Conservation (phyloP, 30 jellyfish, hydroid and myxozoan species). For the Hydractinia echinata region DNA sequence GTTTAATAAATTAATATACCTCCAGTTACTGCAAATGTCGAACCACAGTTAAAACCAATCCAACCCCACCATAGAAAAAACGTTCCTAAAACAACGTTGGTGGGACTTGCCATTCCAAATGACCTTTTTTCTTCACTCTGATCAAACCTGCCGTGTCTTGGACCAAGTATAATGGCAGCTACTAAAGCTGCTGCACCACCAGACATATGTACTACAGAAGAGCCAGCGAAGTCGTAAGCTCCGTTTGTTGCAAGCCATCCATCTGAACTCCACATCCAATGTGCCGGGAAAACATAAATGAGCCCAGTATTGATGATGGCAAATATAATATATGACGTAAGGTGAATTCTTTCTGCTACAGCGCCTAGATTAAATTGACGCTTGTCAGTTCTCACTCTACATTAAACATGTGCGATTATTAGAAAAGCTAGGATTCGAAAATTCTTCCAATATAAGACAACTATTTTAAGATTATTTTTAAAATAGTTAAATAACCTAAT, state of each 20-base stretch:
- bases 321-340: constrained; percentile 31
- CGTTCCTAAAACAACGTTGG: constrained; percentile 39
- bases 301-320: constrained; percentile 25
- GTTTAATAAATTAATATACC: constrained; percentile 12
- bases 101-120: constrained; percentile 29
- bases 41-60: constrained; percentile 41
- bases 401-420: too few species aligned
- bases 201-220: constrained; percentile 48
- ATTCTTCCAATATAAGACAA: too few species aligned
- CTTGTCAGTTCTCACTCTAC: not conserved
- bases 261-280: constrained; percentile 52
- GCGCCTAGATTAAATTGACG: constrained; percentile 24
- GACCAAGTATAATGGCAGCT: constrained; percentile 47
- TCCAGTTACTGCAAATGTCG: constrained; percentile 35
- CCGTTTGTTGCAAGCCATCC: constrained; percentile 51
- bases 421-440: too few species aligned
- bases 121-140: not conserved
- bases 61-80: constrained; percentile 44
- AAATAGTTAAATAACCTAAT: too few species aligned
- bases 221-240: constrained; percentile 49
- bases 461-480: too few species aligned
- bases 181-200: constrained; percentile 65
- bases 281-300: constrained; percentile 47
- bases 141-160: constrained; percentile 39
- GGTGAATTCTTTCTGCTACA: constrained; percentile 37